Conservation (phyloP, 2,888 invertebrate genomes). For the Dolichomitus sp. region DNA sequence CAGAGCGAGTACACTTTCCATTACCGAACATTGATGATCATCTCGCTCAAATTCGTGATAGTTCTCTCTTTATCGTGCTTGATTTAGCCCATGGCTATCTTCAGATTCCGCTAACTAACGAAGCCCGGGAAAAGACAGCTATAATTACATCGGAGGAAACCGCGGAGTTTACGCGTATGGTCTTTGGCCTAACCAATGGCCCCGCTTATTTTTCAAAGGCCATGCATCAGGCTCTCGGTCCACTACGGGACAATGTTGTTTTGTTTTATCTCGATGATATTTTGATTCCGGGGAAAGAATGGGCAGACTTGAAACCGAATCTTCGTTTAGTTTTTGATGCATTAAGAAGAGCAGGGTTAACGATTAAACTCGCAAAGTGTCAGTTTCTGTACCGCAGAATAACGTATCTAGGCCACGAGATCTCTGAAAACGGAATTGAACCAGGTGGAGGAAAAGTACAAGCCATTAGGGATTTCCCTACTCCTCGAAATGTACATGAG, state of each 20-base stretch:
- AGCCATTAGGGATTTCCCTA: constrained; percentile 64
- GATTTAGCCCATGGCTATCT: constrained; percentile 57
- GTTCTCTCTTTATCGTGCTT: constrained; percentile 10
- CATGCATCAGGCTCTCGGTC: constrained; percentile 49
- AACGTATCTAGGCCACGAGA: constrained; percentile 74
- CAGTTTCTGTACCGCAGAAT: constrained; percentile 71
- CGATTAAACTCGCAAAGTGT: constrained; percentile 76
- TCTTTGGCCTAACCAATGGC: constrained; percentile 70
- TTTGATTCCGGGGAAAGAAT: constrained; percentile 69
- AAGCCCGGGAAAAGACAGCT: constrained; percentile 52
- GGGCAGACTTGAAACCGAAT: constrained; percentile 68
- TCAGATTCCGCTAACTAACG: constrained; percentile 28
- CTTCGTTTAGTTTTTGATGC: constrained; percentile 50
- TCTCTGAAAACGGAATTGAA: constrained; percentile 46
- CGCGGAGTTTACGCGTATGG: constrained; percentile 49
- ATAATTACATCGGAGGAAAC: constrained; percentile 66
- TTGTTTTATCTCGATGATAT: constrained; percentile 77
- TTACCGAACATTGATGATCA: constrained; percentile 57
- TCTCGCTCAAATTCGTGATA: constrained; percentile 8
- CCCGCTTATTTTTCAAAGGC: constrained; percentile 68
- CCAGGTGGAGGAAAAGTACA: constrained; percentile 66
- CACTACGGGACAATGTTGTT: constrained; percentile 61
- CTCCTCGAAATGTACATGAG: constrained; percentile 44
- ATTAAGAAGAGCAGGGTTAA: constrained; percentile 68
- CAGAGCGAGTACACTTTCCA: constrained; percentile 35